Conservation (phyloP, 2,888 invertebrate species). For the Dolomedes plantarius region DNA sequence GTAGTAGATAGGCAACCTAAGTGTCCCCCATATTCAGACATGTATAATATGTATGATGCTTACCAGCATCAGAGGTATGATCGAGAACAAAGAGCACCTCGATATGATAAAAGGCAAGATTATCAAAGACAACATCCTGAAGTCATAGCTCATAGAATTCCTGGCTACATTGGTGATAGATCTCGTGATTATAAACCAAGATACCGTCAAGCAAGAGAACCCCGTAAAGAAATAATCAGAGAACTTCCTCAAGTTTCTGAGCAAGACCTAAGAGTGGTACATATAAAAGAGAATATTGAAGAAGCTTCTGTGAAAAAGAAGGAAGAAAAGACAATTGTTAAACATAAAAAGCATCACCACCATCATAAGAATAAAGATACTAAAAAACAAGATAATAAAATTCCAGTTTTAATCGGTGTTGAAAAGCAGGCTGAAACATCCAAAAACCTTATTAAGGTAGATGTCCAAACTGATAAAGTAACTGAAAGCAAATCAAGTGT, state of each 20-base stretch:
- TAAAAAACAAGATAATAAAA: slow-evolving; percentile 75
- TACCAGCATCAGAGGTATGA: slow-evolving; percentile 53
- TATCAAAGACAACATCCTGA: slow-evolving; percentile 19
- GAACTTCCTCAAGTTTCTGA: slow-evolving; percentile 53
- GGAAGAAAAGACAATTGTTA: slow-evolving; percentile 76
- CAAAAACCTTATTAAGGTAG: slow-evolving; percentile 29
- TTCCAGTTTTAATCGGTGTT: slow-evolving; percentile 7
- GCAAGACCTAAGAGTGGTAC: slow-evolving; percentile 15
- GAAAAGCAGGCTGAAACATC: slow-evolving; percentile 39
- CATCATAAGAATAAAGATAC: slow-evolving; percentile 77
- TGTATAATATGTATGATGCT: slow-evolving; percentile 46
- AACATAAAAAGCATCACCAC: slow-evolving; percentile 76
- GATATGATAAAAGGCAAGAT: slow-evolving; percentile 54
- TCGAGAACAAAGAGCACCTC: slow-evolving; percentile 25
- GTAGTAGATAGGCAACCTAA: slow-evolving; percentile 43
- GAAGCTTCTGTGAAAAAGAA: slow-evolving; percentile 76
- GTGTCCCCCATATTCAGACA: slow-evolving; percentile 47
- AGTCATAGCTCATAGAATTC: slow-evolving; percentile 74
- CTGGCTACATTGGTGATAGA: slow-evolving; percentile 74
- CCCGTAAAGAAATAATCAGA: slow-evolving; percentile 42
- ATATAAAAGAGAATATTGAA: slow-evolving; percentile 20
- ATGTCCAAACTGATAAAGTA: slow-evolving; percentile 22
- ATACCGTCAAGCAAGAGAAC: slow-evolving; percentile 41
- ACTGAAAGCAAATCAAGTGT: slow-evolving; percentile 15
- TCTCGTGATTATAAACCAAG: slow-evolving; percentile 51